Evolutionary conservation across 2,113 vertebrate genomes (phyloP), one percentile per base, ranked within the genome.

Genomic region (Xenopus tropicalis): DNA sequence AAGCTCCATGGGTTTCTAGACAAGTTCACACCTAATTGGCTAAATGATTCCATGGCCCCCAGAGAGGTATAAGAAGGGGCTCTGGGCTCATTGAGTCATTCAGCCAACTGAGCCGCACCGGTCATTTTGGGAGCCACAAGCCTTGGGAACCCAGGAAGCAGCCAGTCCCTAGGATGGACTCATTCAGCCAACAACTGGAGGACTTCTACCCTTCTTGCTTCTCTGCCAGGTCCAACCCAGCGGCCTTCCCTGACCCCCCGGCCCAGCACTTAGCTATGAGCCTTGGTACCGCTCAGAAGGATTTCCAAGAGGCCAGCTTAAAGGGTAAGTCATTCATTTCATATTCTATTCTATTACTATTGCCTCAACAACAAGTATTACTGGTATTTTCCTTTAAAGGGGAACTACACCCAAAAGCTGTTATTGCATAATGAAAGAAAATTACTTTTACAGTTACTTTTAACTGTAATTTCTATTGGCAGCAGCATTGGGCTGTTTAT

Each of bases 181-280:
- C 21, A n/a, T 71, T 19, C 21, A 61, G 21, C 23, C 42, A 51
- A 43, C 56, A 51, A 22, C 12, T 23, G 11, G 58, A 61, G 21
- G 69, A 71, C 7, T 71, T 48, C 42, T 61, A 20, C 43, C 57
- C 58, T 14, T 37, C n/a, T 20, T 71, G 43, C 58, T 48, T 48
- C 19, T 21, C 43, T 11, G 3, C 69, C 23, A 61, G 22, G 37
- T 20, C 56, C 20, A 23, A 9, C 20, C 54, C 43, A 2, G 23
- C 61, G 19, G 19, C 14, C 22, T 61, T 61, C 23, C 8, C 20
- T 12, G 69, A 61, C 11, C 16, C 42, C 16, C 58, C 46, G 37
- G 43, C 4, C 9, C 69, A n/a, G 20, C 46, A 48, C 46, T 48
- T 48, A 48, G 4, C 46, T 3, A 48, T 37, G 12, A 61, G 16